These are phyloP conservation scores for Heliocidaris tuberculata DNA, from an alignment of 35 echinoderm and acorn worm genomes.

Conservation along the genomic window DNA sequence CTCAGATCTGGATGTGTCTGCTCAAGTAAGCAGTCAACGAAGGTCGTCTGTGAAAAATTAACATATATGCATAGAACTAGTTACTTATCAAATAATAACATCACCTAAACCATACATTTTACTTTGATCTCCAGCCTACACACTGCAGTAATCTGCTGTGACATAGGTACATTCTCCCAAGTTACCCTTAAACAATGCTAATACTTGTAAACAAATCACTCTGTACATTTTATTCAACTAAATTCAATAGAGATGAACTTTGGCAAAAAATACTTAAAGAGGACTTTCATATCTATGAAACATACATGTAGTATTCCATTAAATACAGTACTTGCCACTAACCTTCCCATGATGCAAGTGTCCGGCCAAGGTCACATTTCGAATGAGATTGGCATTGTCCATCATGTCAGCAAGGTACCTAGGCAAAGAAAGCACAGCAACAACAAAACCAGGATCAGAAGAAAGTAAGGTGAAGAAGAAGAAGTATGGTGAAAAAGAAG, in stretches of 20 bases:
- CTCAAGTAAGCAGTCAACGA: slow-evolving; percentile 96
- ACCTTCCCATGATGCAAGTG: slow-evolving; percentile 99
- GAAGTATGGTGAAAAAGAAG: neutral
- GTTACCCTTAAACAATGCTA: no score
- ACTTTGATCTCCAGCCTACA: no score
- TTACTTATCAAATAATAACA: neutral
- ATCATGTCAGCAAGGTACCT: slow-evolving; percentile 97
- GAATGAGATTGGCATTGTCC: slow-evolving; percentile 92
- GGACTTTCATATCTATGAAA: no score
- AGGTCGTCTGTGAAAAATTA: slow-evolving; percentile 69
- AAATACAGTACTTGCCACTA: neutral
- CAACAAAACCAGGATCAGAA: neutral
- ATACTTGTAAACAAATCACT: no score
- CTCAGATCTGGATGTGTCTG: slow-evolving; percentile 92
- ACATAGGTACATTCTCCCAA: no score
- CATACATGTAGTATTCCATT: no score
- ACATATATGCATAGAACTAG: neutral
- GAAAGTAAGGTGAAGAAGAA: neutral
- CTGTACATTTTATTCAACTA: no score
- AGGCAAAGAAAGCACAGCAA: no score
- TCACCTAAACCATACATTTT: no score
- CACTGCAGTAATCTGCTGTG: no score
- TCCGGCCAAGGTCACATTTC: slow-evolving; percentile 97
- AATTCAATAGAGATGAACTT: neutral
- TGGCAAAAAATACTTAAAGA: neutral